These are phyloP conservation scores for Percina caprodes DNA, from an alignment of 2,113 vertebrate species.

Conservation along the genomic window DNA sequence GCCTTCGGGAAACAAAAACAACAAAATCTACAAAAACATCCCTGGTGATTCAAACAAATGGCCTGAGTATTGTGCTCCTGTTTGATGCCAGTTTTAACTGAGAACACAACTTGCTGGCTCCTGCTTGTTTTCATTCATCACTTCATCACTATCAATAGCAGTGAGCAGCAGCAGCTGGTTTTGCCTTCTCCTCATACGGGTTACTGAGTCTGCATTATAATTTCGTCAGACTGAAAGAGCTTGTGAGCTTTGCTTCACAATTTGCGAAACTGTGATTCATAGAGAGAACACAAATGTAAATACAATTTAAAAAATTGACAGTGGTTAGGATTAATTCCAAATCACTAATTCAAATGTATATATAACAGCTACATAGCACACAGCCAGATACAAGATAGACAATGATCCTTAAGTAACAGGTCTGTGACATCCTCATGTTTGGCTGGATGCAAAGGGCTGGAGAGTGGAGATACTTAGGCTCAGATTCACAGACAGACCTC, in stretches of 20 bases:
- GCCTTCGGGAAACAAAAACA: slow-evolving; percentile 6
- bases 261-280: neutral
- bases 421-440: slow-evolving; percentile 53
- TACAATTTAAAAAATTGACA: neutral
- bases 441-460: slow-evolving; percentile 19
- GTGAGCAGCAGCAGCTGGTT: neutral
- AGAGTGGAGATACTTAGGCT: slow-evolving; percentile 33
- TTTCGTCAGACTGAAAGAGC: slow-evolving; percentile 10
- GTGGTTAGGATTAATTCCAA: neutral
- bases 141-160: slow-evolving; percentile 2
- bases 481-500: slow-evolving; percentile 44
- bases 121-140: too few species aligned
- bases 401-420: slow-evolving; percentile 14
- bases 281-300: neutral
- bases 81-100: slow-evolving; percentile 6
- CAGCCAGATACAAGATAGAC: too few species aligned
- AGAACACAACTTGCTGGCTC: slow-evolving; percentile 4
- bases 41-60: neutral
- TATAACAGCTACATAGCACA: neutral
- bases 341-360: neutral
- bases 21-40: slow-evolving; percentile 9
- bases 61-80: neutral
- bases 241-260: neutral
- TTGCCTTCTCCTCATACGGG: neutral
- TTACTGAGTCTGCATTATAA: neutral